Conservation (phyloP, 35 echinoderm and acorn worm genomes). For the Hemicentrotus pulcherrimus region DNA sequence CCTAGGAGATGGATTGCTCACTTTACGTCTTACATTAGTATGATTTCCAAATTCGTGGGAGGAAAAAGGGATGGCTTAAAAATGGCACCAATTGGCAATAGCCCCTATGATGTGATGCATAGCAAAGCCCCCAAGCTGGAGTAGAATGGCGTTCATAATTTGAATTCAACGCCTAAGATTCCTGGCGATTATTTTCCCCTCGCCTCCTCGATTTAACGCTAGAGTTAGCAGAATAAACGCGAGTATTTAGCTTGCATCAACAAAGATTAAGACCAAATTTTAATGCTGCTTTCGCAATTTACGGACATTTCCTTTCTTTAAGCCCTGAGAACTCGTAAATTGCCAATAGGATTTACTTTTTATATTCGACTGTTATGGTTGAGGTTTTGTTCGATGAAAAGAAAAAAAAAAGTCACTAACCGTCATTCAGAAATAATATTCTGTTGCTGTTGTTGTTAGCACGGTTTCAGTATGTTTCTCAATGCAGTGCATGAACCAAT, state of each 20-base stretch:
- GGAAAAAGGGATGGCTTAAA: background rate
- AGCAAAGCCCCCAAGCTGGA: background rate
- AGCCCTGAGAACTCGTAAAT: background rate
- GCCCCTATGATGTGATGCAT: background rate
- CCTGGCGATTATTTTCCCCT: background rate
- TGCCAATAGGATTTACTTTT: background rate
- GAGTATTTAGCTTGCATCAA: constrained; percentile 12
- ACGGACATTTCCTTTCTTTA: background rate
- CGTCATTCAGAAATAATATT: background rate
- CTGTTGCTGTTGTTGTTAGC: too few species aligned
- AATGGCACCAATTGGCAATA: background rate
- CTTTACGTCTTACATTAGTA: background rate
- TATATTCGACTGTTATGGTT: background rate
- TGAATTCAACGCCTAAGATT: background rate
- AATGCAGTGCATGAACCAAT: too few species aligned
- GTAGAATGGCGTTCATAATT: background rate
- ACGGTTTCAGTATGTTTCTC: too few species aligned
- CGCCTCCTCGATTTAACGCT: constrained; percentile 4
- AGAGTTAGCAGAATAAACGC: constrained; percentile 3
- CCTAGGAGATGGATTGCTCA: background rate
- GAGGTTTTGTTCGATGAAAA: background rate
- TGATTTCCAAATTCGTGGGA: background rate
- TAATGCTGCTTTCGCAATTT: background rate
- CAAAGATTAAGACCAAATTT: background rate
- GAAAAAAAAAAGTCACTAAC: background rate